A percentile compares a stretch with the other conserved stretches of the same genome.
phyloP scores from a whole-genome alignment of 2,113 vertebrate genomes.

The Chionodraco myersi region DNA sequence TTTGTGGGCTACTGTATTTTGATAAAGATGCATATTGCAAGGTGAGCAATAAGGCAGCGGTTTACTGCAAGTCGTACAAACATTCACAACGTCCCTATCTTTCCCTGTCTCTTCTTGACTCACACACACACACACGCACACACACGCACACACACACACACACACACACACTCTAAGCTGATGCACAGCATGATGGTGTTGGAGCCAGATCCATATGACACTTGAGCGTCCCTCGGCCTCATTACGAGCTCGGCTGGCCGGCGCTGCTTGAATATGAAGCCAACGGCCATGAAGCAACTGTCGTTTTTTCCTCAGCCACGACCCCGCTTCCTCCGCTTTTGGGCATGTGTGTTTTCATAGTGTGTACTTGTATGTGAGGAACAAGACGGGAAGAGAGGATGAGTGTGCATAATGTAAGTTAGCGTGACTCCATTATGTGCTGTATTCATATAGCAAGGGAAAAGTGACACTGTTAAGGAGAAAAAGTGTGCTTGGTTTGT shows the following conservation, averaged over 20 bases:
- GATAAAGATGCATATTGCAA: not conserved
- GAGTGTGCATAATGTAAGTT: conserved; percentile 17
- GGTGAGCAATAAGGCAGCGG: not conserved
- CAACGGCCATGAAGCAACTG: conserved; percentile 71
- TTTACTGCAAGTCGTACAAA: no score
- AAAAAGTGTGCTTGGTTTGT: not conserved
- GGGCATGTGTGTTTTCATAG: conserved; percentile 47
- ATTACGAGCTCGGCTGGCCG: conserved; percentile 65
- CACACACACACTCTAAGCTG: conserved; percentile 25
- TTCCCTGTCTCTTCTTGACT: no score
- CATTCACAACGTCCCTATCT: not conserved
- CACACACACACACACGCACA: no score
- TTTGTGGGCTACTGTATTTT: not conserved
- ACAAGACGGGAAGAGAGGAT: conserved; percentile 1
- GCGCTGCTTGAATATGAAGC: conserved; percentile 55
- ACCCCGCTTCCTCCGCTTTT: conserved; percentile 25
- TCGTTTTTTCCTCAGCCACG: conserved; percentile 67
- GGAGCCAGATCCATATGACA: conserved; percentile 65
- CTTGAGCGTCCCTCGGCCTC: conserved; percentile 62
- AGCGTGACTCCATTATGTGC: conserved; percentile 25
- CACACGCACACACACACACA: no score
- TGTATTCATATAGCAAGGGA: conserved; percentile 22
- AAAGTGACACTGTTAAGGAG: conserved; percentile 7
- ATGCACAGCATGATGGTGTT: conserved; percentile 58
- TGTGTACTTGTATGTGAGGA: conserved; percentile 18